Evolutionary conservation across 2,888 invertebrate species (phyloP), one percentile per base, ranked within the genome.

Genomic region (Cantharis flavilabris): DNA sequence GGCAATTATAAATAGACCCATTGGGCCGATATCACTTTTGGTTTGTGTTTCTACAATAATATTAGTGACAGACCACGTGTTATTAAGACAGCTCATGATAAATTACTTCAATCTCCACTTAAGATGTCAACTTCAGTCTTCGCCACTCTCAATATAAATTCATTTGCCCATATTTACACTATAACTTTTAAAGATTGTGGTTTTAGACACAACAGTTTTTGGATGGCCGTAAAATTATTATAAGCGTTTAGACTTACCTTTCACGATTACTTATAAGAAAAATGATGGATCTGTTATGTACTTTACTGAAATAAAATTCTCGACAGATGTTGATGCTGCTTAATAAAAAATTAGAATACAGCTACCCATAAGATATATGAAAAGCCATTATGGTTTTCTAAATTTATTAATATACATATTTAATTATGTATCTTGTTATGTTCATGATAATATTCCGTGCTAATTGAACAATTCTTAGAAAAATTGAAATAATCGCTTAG

Each of bases 71-170:
- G 62, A 65, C 73, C 78, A 78, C 76, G 73, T 76, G 78, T 78
- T 75, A 63, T 76, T n/a, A 72, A 75, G 26, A 62, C 70, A 16
- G 64, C 26, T 26, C 69, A 70, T 78, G 78, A 78, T 78, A 65
- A 73, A 78, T 78, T 71, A 70, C 73, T 64, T 70, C 76, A 72
- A 78, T 78, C 76, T 72, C 72, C 75, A 75, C 72, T 75, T 75
- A 71, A 72, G 67, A 67, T 73, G 78, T 78, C 78, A 76, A 71
- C 70, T 70, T 70, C 63, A 63, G 76, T 67, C 75, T 62, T 49
- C 71, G 30, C 20, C 64, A 75, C 71, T 71, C 33, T 71, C 75
- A 49, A 49, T 49, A 49, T 49, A 49, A 49, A 49, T 72, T 67
- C 75, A 76, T 76, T 72, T 76, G 75, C 69, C 75, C 65, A 63